Percentiles rank a stretch among this genome's conserved stretches.
Conservation (phyloP, 2,888 invertebrate species). For the Masnerella sp. region DNA sequence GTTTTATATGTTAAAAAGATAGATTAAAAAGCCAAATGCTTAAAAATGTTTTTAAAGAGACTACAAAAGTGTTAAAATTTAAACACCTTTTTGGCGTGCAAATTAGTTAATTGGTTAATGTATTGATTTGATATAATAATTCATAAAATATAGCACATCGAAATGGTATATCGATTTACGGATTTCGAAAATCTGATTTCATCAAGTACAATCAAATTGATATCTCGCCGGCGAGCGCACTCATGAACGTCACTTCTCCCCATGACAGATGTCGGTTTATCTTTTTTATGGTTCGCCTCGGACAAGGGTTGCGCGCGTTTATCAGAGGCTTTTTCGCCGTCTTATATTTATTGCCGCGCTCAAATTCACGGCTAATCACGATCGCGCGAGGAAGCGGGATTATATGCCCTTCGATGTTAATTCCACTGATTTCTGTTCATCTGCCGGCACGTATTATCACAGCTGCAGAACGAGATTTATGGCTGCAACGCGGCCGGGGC, state of each 20-base stretch:
- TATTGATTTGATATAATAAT: no score
- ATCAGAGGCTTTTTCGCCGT: constrained; percentile 27
- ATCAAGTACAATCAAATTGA: constrained; percentile 2
- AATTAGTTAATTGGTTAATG: no score
- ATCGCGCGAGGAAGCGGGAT: constrained; percentile 31
- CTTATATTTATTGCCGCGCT: constrained; percentile 43
- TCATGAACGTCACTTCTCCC: constrained; percentile 6
- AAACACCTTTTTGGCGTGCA: no score
- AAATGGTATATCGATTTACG: neutral
- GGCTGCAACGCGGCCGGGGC: constrained; percentile 22
- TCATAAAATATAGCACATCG: no score
- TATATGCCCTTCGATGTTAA: constrained; percentile 49
- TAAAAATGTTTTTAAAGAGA: no score
- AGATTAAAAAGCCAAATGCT: no score
- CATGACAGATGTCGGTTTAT: constrained; percentile 29
- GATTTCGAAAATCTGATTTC: neutral
- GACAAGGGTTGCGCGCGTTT: constrained; percentile 10
- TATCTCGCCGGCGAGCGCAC: neutral
- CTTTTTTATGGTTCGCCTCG: constrained; percentile 7
- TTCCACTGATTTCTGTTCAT: constrained; percentile 52
- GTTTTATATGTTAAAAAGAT: no score
- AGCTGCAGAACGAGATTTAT: constrained; percentile 54
- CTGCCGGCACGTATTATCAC: constrained; percentile 45
- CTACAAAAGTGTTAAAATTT: no score
- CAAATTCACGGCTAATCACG: constrained; percentile 39